Evolutionary conservation across 2,797 vertebrate genomes (phyloP).

Genomic region (Aselliscus stoliczkanus): DNA sequence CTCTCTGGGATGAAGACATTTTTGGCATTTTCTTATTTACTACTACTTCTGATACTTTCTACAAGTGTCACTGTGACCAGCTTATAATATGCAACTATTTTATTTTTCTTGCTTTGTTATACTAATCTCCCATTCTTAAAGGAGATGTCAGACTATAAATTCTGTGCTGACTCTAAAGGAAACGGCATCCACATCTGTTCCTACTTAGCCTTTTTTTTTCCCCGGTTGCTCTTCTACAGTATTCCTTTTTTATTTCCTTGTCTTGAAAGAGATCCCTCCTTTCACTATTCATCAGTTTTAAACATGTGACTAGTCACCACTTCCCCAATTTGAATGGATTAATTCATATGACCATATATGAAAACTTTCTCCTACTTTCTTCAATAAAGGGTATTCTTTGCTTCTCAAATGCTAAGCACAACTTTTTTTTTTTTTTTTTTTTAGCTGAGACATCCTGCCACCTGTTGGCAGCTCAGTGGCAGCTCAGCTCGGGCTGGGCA

Average conservation of each 20-base stretch:
- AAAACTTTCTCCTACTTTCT: neutral
- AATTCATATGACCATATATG: neutral
- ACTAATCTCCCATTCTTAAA: neutral
- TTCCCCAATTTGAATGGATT: neutral
- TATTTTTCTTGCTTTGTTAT: neutral
- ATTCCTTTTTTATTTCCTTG: neutral
- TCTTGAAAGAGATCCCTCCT: neutral
- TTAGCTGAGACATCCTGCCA: too few species aligned
- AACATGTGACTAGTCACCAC: neutral
- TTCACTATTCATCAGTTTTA: neutral
- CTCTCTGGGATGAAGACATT: neutral
- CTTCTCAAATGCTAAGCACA: slow-evolving; percentile 4
- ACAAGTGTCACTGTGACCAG: neutral
- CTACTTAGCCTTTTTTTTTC: neutral
- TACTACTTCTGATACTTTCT: neutral
- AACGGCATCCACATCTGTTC: neutral
- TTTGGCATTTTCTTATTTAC: neutral
- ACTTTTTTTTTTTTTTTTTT: neutral
- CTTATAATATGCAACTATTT: neutral
- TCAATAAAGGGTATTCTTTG: neutral
- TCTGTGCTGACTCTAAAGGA: neutral
- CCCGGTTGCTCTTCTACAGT: neutral
- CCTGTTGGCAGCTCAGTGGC: too few species aligned
- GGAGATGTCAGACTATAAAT: neutral
- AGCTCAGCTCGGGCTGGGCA: too few species aligned